phyloP scores from a whole-genome alignment of 92 coral and sea anemone species.

The Diadumene lineata region DNA sequence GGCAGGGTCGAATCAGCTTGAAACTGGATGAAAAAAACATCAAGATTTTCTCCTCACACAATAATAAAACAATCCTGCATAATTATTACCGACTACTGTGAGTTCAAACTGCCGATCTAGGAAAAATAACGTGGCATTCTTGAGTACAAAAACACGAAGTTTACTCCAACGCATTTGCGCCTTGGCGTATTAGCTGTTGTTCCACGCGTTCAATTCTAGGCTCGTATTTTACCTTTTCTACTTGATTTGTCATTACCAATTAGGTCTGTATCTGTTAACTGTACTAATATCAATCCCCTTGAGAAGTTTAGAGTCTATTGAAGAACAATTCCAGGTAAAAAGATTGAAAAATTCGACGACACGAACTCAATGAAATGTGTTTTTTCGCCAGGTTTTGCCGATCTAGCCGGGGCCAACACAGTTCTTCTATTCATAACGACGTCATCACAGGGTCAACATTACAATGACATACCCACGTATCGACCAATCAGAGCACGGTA shows the following conservation, averaged over 20 bases:
- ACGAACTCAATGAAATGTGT: slow-evolving; percentile 6
- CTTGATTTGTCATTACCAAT: slow-evolving; percentile 1
- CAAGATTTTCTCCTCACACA: slow-evolving; percentile 1
- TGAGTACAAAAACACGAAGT: slow-evolving; percentile 24
- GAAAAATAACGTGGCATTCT: slow-evolving; percentile 28
- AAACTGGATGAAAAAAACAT: slow-evolving; percentile 23
- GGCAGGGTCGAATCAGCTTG: slow-evolving; percentile 40
- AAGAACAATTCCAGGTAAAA: neutral
- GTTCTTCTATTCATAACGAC: slow-evolving; percentile 81
- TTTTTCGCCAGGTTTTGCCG: slow-evolving; percentile 59
- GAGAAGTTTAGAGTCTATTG: slow-evolving; percentile 6
- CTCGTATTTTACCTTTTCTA: slow-evolving; percentile 37
- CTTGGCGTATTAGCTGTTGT: slow-evolving; percentile 35
- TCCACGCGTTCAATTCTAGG: slow-evolving; percentile 61
- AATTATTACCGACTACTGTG: neutral
- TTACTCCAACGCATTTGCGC: slow-evolving; percentile 53
- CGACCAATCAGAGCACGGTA: slow-evolving; percentile 57
- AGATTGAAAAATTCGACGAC: slow-evolving; percentile 1
- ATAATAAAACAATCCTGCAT: slow-evolving; percentile 9
- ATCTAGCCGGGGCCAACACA: slow-evolving; percentile 84
- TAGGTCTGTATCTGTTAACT: neutral
- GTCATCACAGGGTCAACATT: slow-evolving; percentile 58
- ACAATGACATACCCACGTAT: slow-evolving; percentile 73
- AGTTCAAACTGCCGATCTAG: neutral
- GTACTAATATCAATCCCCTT: neutral